Percentiles rank a stretch among this genome's conserved stretches.
These are phyloP conservation scores for Gymnorhina tibicen DNA, from an alignment of 2,113 vertebrate genomes.

Conservation along the genomic window DNA sequence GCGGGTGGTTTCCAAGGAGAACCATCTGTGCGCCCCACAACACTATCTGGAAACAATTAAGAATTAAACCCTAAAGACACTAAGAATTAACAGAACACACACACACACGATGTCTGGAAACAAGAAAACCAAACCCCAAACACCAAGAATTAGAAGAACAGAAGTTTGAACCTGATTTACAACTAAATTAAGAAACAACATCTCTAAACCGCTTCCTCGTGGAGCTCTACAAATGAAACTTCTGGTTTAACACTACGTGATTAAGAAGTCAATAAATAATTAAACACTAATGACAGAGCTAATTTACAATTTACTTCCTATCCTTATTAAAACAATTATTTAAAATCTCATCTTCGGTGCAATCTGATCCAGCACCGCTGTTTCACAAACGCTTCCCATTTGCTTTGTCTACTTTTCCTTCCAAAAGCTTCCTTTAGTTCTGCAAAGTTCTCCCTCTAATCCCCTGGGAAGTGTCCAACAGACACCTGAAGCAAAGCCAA, in stretches of 20 bases:
- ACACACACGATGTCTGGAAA: not conserved
- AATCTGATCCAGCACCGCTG: not conserved
- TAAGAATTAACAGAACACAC: not conserved
- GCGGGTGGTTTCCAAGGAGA: not conserved
- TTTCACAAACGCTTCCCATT: not conserved
- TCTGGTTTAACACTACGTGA: not conserved
- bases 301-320: not conserved
- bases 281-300: not conserved
- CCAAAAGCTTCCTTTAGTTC: not conserved
- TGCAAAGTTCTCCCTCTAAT: not conserved
- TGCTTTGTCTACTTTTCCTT: not conserved
- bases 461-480: not conserved
- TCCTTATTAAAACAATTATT: not conserved
- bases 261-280: not conserved
- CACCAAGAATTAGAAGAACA: not conserved
- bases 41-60: not conserved
- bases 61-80: not conserved
- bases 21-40: rapidly evolving
- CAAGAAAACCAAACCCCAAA: not conserved
- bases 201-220: not conserved
- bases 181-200: not conserved
- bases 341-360: not conserved
- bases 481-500: not conserved
- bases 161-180: not conserved
- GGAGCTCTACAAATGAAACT: not conserved